These are phyloP conservation scores for Caenorhabditis virilis DNA, from an alignment of 2,888 invertebrate species.

Conservation along the genomic window DNA sequence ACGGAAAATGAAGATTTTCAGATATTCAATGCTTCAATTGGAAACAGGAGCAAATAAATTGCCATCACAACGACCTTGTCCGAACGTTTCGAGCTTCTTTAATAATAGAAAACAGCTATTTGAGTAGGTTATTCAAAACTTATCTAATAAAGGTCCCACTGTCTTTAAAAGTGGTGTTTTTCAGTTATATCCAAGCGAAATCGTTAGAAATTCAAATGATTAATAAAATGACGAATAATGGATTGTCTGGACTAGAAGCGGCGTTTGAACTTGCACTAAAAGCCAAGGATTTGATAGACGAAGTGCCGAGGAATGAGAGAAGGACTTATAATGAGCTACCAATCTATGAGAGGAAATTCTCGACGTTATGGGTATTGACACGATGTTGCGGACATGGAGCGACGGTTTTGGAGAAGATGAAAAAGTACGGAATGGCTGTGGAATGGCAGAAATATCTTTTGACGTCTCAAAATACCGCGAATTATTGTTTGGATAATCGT, in stretches of 20 bases:
- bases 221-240: conserved; percentile 6
- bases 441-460: conserved; percentile 71
- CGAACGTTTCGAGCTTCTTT: conserved; percentile 31
- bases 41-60: conserved; percentile 24
- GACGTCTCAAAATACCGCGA: conserved; percentile 29
- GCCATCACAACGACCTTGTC: conserved; percentile 31
- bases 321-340: conserved; percentile 68
- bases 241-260: conserved; percentile 6
- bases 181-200: conserved; percentile 44
- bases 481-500: conserved; percentile 69
- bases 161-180: not conserved
- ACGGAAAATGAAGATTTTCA: conserved; percentile 2
- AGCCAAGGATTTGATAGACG: conserved; percentile 16
- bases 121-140: no score
- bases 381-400: conserved; percentile 70
- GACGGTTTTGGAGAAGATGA: conserved; percentile 71
- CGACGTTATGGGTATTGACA: conserved; percentile 72
- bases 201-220: conserved; percentile 35
- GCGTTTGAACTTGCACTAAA: conserved; percentile 23
- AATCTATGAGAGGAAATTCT: conserved; percentile 74
- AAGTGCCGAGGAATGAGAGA: conserved; percentile 5
- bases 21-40: conserved; percentile 29
- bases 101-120: conserved; percentile 17
- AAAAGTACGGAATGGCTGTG: conserved; percentile 72
- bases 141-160: not conserved